These are phyloP conservation scores for Acromyrmex heyeri DNA, from an alignment of 1,140 invertebrate genomes.

Conservation along the genomic window DNA sequence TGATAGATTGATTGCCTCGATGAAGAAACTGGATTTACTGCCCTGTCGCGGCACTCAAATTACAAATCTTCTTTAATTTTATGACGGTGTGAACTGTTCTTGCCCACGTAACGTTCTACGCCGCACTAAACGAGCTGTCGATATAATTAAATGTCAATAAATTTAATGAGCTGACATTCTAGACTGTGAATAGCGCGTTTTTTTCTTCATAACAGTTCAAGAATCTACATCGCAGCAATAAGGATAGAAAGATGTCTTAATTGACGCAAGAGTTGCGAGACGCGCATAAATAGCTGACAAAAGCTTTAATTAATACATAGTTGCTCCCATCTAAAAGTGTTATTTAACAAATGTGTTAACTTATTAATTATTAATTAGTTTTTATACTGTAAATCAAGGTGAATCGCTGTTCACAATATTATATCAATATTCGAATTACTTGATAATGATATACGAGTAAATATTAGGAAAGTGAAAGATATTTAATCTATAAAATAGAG, in stretches of 20 bases:
- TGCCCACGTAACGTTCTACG: background rate
- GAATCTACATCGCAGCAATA: background rate
- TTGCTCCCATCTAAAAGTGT: background rate
- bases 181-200: background rate
- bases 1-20: background rate
- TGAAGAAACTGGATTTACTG: conserved; percentile 24
- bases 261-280: background rate
- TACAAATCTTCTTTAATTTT: conserved; percentile 53
- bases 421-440: background rate
- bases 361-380: conserved; percentile 12
- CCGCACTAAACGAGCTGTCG: conserved; percentile 36
- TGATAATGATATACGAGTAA: background rate
- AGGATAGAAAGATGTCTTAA: background rate
- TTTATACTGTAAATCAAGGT: background rate
- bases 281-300: background rate
- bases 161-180: conserved; percentile 32
- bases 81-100: conserved; percentile 10
- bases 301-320: conserved; percentile 4
- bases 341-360: background rate
- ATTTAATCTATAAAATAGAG: background rate
- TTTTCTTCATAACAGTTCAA: background rate
- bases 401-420: background rate
- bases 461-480: no score
- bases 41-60: conserved; percentile 5
- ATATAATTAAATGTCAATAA: conserved; percentile 52